Evolutionary conservation across 2,113 vertebrate genomes (phyloP), one percentile per base, ranked within the genome.

Genomic region (Raphicerus campestris): DNA sequence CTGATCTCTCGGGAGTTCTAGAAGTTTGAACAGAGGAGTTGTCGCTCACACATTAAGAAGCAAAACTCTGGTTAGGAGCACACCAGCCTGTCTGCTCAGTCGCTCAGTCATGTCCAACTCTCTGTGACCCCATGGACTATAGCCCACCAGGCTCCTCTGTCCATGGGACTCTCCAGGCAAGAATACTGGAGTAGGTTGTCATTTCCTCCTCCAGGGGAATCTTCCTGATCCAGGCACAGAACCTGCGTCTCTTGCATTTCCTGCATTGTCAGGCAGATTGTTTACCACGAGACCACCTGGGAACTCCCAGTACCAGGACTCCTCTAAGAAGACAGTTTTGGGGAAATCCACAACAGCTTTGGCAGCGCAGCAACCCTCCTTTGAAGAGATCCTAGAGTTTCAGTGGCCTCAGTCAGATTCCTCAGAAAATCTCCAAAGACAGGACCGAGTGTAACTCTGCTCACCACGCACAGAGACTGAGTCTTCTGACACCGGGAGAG

Each of bases 91-190:
- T 75, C 35, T 75, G 11, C 11, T 75, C 39, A 42, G 22, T 1
- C 0, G 0, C 39, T 42, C 35, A 24, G 39, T 14, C 15, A 2
- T 15, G 39, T 26, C 70, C 39, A 4, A 15, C 11, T 75, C 22
- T 26, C 3, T 42, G 70, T 9, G 22, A 42, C 22, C 22, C 22
- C 70, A 15, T 26, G 70, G 11, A 42, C 22, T 14, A 0, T 26
- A 75, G 22, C 22, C 39, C 39, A 14, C 70, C 70, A 26, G 11
- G 39, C 70, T 75, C 70, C 70, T 24, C 35, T 75, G 39, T 75
- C 39, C 39, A 7, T 42, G 70, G 10, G 70, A 42, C 24, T 75
- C 22, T 42, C 39, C 39, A 75, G 35, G 39, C 39, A 26, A 75
- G 70, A 11, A 26, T 14, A 7, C 2, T 26, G 9, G 22, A 42